These are phyloP conservation scores for Athalia cordata DNA, from an alignment of 2,888 invertebrate genomes.

Conservation along the genomic window DNA sequence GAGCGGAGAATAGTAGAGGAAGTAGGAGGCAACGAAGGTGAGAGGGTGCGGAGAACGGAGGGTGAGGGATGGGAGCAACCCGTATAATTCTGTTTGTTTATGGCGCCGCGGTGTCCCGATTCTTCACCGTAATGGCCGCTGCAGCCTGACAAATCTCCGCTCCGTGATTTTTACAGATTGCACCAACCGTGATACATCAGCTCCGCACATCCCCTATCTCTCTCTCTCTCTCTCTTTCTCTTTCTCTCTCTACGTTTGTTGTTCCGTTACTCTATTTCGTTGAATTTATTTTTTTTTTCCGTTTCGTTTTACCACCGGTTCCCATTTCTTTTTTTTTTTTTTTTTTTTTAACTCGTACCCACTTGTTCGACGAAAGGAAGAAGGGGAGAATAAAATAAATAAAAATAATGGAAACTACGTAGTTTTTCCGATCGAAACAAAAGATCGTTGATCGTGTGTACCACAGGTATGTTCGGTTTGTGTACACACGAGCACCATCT, in stretches of 20 bases:
- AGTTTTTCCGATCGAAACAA: background rate
- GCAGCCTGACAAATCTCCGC: slow-evolving; percentile 63
- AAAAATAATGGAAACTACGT: no score
- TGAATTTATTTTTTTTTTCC: background rate
- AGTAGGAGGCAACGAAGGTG: background rate
- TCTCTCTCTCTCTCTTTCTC: slow-evolving; percentile 39
- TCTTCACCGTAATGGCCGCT: slow-evolving; percentile 70
- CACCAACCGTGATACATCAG: slow-evolving; percentile 30
- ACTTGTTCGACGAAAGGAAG: background rate
- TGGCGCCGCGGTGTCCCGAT: slow-evolving; percentile 67
- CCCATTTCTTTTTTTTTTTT: background rate
- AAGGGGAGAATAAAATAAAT: background rate
- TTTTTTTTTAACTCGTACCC: background rate
- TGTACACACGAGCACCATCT: background rate
- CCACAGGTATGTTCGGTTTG: background rate
- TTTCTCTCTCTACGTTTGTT: slow-evolving; percentile 36
- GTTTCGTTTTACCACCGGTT: slow-evolving; percentile 25
- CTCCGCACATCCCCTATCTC: background rate
- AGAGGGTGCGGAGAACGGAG: no score
- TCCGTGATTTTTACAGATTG: slow-evolving; percentile 41
- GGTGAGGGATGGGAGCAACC: slow-evolving; percentile 28
- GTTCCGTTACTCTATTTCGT: slow-evolving; percentile 13
- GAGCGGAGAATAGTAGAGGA: background rate
- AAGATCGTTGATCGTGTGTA: background rate
- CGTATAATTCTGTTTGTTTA: slow-evolving; percentile 72